Percentiles rank a stretch among this genome's conserved stretches.
phyloP scores from a whole-genome alignment of 2,888 invertebrate species.

The Ptycholaimellus sp. region DNA sequence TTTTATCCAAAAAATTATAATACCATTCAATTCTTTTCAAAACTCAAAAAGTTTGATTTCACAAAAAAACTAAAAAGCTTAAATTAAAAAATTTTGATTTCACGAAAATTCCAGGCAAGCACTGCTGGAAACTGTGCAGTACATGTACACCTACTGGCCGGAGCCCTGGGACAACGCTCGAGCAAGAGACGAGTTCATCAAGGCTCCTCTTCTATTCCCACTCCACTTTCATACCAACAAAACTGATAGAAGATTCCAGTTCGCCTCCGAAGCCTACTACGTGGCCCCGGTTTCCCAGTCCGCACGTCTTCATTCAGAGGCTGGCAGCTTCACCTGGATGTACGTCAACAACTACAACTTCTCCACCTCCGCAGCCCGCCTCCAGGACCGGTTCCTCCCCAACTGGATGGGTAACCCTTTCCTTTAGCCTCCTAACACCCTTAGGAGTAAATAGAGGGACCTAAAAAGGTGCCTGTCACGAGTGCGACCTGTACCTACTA shows the following conservation, averaged over 20 bases:
- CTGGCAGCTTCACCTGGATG: constrained; percentile 23
- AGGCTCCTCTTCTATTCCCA: no score
- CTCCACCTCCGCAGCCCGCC: no score
- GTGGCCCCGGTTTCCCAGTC: constrained; percentile 24
- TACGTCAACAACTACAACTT: constrained; percentile 27
- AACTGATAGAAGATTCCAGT: constrained; percentile 10
- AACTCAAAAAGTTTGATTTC: no score
- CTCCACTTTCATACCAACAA: no score
- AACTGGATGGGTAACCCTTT: constrained; percentile 23
- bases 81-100: no score
- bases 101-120: no score
- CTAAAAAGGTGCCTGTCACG: constrained; percentile 51
- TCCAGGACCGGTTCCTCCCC: constrained; percentile 12
- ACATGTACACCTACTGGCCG: constrained; percentile 84
- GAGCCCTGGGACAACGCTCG: constrained; percentile 38
- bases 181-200: constrained; percentile 18
- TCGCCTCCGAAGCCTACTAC: constrained; percentile 26
- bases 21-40: no score
- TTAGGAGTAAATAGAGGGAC: background rate
- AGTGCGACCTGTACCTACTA: constrained; percentile 55
- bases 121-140: constrained; percentile 63
- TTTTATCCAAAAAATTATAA: no score
- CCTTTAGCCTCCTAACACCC: no score
- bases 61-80: no score
- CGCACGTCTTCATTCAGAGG: constrained; percentile 20